These are phyloP conservation scores for Abrostola triplasia DNA, from an alignment of 2,888 invertebrate species.

Conservation along the genomic window DNA sequence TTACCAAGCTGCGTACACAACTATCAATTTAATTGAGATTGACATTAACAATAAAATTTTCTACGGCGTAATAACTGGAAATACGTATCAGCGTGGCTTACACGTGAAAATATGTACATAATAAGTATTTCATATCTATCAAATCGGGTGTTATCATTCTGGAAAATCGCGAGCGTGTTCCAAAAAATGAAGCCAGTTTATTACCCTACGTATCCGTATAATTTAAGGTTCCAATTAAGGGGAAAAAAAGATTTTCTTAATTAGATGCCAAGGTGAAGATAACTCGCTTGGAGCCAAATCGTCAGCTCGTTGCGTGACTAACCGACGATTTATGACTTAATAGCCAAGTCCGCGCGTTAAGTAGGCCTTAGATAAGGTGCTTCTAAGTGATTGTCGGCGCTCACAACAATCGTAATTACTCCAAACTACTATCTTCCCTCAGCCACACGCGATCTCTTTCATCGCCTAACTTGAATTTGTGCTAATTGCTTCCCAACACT, in stretches of 20 bases:
- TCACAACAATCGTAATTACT: constrained; percentile 88
- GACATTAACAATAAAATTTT: constrained; percentile 28
- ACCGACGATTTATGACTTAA: constrained; percentile 86
- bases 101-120: constrained; percentile 32
- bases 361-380: constrained; percentile 87
- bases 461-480: constrained; percentile 77
- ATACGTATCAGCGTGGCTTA: constrained; percentile 34
- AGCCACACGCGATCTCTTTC: constrained; percentile 84
- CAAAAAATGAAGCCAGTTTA: constrained; percentile 52
- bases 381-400: constrained; percentile 88
- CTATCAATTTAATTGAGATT: constrained; percentile 30
- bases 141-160: constrained; percentile 45
- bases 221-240: constrained; percentile 66
- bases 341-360: constrained; percentile 85
- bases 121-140: constrained; percentile 43
- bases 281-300: constrained; percentile 81
- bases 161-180: constrained; percentile 46
- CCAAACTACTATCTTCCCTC: constrained; percentile 84
- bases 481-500: constrained; percentile 78
- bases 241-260: constrained; percentile 76
- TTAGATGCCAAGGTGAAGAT: constrained; percentile 83
- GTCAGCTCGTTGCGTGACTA: constrained; percentile 85
- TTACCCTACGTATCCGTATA: constrained; percentile 61
- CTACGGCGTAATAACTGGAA: constrained; percentile 31
- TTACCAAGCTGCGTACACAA: constrained; percentile 35